A percentile compares a stretch with the other conserved stretches of the same genome.
phyloP scores from a whole-genome alignment of 2,888 invertebrate species.

The Drosophila aldrichi region DNA sequence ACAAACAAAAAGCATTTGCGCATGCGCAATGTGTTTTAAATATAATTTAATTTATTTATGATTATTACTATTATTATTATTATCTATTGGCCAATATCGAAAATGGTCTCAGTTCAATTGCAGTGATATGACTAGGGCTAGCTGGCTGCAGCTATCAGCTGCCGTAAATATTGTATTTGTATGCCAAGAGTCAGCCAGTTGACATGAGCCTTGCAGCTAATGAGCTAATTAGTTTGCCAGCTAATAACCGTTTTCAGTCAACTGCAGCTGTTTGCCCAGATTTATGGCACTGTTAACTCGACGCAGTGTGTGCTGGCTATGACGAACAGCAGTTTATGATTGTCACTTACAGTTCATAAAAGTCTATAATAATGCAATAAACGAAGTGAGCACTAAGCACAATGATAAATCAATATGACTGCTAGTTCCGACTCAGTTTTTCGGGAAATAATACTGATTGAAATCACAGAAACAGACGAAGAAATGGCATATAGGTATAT shows the following conservation, averaged over 20 bases:
- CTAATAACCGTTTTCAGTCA: conserved; percentile 21
- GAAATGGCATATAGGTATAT: background rate
- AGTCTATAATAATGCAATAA: background rate
- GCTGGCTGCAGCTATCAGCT: background rate
- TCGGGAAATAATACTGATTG: background rate
- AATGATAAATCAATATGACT: background rate
- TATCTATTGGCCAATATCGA: conserved; percentile 50
- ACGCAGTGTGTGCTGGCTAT: conserved; percentile 1
- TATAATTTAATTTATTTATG: conserved; percentile 21
- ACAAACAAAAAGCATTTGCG: conserved; percentile 50
- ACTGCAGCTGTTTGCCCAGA: conserved; percentile 30
- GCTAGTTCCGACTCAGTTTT: background rate
- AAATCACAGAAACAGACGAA: background rate
- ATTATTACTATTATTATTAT: conserved; percentile 1
- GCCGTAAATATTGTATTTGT: conserved; percentile 32
- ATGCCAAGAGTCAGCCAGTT: conserved; percentile 41
- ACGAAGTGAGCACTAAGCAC: background rate
- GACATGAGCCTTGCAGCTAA: conserved; percentile 29
- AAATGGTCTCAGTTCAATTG: conserved; percentile 36
- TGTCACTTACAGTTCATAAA: conserved; percentile 5
- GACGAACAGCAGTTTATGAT: background rate
- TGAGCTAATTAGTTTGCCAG: conserved; percentile 48
- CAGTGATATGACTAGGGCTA: background rate
- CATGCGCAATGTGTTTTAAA: conserved; percentile 61
- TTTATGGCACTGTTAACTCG: conserved; percentile 45